Base-by-base conservation (phyloP, 2,113 vertebrate species). In the Microtus richardsoni region DNA sequence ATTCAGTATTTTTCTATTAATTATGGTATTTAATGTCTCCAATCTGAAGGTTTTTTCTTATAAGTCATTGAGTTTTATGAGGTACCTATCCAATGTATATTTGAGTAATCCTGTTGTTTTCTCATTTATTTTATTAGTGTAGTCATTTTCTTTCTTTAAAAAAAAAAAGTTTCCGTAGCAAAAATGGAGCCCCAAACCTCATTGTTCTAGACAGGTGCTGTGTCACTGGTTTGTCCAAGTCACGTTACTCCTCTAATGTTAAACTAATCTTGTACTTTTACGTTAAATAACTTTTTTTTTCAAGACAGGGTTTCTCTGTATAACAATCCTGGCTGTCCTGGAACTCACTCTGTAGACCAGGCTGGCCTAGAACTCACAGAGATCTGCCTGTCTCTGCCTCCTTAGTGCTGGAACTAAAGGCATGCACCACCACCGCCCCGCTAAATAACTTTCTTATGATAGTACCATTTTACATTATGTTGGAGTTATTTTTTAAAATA, bases 81-180 rank as follows among this genome's bases (percentile, higher is more conserved):
- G 64, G 93, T 87, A 68, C 11, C 52, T 88, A 33, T 44, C 68
- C 62, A 79, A 11, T 88, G 7, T 47, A 60, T 86, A 83, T 66
- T 92, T 79, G 86, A 93, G 47, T 91, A 73, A 66, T 62, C 28
- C 79, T 66, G 26, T 77, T 26, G 47, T 95, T 94, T 89, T 92
- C 33, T 66, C 44, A 52, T 90, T 71, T 73, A 85, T 87, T 95
- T 94, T 89, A 19, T 77, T 83, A 82, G 62, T 79, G 12, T 86
- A 89, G 91, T 28, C 33, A 22, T 83, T 95, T 96, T 89, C 60
- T 82, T 54, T 71, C 64, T 26, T 33, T 14, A 39, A 47, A 77
- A 77, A 62, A 78, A 71, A 39, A 75, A 13, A 41, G 16, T 54
- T 73, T 73, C 9, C 2, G n/a, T 58, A 41, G 36, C 39, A 54